Conservation (phyloP, 2,888 invertebrate genomes). For the Chaetoderma sp. region DNA sequence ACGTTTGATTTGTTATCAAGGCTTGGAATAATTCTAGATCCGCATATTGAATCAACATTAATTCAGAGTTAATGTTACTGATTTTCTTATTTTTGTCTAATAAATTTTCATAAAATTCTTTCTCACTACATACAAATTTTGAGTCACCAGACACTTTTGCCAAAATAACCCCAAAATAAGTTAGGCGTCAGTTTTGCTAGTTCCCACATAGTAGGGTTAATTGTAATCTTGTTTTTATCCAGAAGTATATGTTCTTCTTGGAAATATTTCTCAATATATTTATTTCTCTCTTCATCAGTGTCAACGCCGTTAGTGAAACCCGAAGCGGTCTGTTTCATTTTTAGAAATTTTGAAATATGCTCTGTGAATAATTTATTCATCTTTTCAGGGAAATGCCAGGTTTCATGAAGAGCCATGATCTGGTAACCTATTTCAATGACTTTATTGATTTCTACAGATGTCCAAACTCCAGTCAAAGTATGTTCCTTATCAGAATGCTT, state of each 20-base stretch:
- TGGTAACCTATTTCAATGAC: constrained; percentile 53
- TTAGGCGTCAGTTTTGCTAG: constrained; percentile 40
- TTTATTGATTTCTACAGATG: constrained; percentile 51
- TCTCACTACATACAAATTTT: too few relatives aligned
- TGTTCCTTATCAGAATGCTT: background rate
- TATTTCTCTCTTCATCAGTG: constrained; percentile 31
- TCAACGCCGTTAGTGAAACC: constrained; percentile 36
- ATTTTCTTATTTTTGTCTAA: too few relatives aligned
- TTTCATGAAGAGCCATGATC: constrained; percentile 39
- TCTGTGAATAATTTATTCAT: constrained; percentile 43
- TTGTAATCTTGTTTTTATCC: constrained; percentile 28
- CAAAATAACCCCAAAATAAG: constrained; percentile 46
- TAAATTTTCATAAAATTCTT: too few relatives aligned
- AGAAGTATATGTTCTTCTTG: constrained; percentile 33
- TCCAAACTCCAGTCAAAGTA: constrained; percentile 50
- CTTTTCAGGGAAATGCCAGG: constrained; percentile 16
- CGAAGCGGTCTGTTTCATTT: constrained; percentile 37
- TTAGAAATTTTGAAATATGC: constrained; percentile 48
- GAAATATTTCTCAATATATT: constrained; percentile 28
- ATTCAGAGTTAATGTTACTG: too few relatives aligned
- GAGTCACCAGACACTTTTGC: constrained; percentile 7
- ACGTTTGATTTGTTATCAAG: too few relatives aligned
- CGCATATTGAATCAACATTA: too few relatives aligned
- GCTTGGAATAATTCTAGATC: too few relatives aligned
- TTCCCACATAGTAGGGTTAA: constrained; percentile 38